Evolutionary conservation across 2,113 vertebrate species (phyloP), one percentile per base, ranked within the genome.

Genomic region (Silurus asotus): DNA sequence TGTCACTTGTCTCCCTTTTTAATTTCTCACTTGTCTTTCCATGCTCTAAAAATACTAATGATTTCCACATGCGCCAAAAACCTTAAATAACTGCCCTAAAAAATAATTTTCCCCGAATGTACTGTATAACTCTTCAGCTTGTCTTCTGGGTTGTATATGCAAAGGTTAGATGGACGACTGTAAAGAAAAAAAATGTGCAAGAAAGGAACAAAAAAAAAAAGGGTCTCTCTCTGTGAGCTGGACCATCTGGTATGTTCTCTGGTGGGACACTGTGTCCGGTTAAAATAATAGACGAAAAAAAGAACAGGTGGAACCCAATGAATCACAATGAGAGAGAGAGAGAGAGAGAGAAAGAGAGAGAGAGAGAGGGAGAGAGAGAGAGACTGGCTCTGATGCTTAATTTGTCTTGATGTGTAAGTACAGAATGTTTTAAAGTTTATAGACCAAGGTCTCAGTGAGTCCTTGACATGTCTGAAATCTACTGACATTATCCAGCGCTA

Each of bases 221-320:
- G 67, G 51, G 62, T 62, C 61, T 65, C 20, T 2, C 37, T 45
- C 58, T 5, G 4, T 84, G 58, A 84, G 81, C 58, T 58, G 81
- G 84, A 81, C 84, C 81, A 86, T 84, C 84, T 88, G 88, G 13
- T 75, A 74, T 86, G 28, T 81, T 69, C 74, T 65, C 15, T 49
- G 61, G 28, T 74, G 13, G 8, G 23, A 3, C 5, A 67, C 76
- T 75, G 64, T 81, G 51, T 87, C 61, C 65, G 61, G 82, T 88
- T 64, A n/a, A 82, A 49, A 25, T 53, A 20, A 55, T 15, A 48
- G 67, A 69, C 10, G 19, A 9, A n/a, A 75, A 51, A 49, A 51
- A 23, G 74, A n/a, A 17, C 28, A 2, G 14, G 67, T 48, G 67
- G 13, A 51, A 76, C 15, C 23, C 56, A 45, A 48, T 79, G 75